Evolutionary conservation across 2,797 vertebrate genomes (phyloP).

Genomic region (Gadopsis marmoratus): DNA sequence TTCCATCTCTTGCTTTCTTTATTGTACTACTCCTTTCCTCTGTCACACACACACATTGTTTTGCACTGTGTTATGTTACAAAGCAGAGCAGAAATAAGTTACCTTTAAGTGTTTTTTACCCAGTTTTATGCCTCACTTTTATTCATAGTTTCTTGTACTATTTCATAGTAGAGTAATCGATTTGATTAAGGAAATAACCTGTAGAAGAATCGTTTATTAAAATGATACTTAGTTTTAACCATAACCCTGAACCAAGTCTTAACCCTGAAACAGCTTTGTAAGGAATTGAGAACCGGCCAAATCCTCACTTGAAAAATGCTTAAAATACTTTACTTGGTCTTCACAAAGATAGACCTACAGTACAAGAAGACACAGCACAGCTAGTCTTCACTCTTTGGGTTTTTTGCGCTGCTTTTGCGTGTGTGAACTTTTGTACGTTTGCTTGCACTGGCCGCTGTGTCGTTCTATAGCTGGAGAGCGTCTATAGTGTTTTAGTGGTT

Average conservation of each 20-base stretch:
- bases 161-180: no score
- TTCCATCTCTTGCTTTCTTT: constrained; percentile 13
- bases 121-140: not conserved
- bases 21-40: not conserved
- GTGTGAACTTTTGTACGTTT: constrained; percentile 63
- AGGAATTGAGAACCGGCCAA: not conserved
- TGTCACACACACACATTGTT: constrained; percentile 1
- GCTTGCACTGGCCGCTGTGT: constrained; percentile 45
- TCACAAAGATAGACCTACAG: not conserved
- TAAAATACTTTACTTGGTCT: not conserved
- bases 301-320: not conserved
- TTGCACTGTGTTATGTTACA: constrained; percentile 3
- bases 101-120: constrained; percentile 1
- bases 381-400: not conserved
- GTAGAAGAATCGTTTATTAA: not conserved
- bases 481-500: constrained; percentile 72
- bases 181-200: not conserved
- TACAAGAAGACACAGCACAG: not conserved
- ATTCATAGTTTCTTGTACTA: no score
- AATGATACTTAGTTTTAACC: not conserved
- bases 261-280: not conserved
- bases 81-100: not conserved
- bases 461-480: constrained; percentile 41
- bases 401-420: constrained; percentile 19
- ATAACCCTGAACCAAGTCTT: not conserved